Percentiles rank a stretch among this genome's conserved stretches.
phyloP scores from a whole-genome alignment of 2,113 vertebrate genomes.

The Bubo bubo region DNA sequence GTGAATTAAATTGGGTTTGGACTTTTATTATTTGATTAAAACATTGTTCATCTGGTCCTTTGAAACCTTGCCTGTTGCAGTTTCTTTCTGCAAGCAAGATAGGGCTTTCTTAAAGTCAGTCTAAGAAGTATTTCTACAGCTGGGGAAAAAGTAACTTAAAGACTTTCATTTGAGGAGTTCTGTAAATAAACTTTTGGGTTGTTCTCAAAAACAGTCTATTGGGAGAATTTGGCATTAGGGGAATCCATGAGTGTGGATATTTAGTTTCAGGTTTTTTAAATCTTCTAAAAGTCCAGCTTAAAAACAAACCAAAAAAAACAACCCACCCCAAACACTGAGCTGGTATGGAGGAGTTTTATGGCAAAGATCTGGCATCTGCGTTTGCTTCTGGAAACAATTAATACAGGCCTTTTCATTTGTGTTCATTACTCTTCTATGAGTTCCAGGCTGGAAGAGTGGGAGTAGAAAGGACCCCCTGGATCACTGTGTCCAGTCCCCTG shows the following conservation, averaged over 20 bases:
- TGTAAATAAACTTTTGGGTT: not conserved
- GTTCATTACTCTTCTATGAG: not conserved
- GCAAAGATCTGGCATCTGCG: not conserved
- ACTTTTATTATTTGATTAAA: not conserved
- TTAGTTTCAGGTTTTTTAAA: not conserved
- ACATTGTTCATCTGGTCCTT: not conserved
- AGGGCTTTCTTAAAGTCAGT: not conserved
- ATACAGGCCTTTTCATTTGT: not conserved
- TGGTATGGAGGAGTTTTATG: not conserved
- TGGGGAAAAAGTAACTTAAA: not conserved
- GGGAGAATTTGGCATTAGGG: not conserved
- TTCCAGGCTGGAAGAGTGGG: not conserved
- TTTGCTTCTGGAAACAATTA: not conserved
- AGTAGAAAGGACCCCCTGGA: not conserved
- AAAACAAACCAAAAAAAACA: not conserved
- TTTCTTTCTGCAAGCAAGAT: not conserved
- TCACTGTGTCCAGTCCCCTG: not conserved
- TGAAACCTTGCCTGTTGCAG: not conserved
- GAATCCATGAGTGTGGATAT: not conserved
- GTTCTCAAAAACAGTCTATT: not conserved
- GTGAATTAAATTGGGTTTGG: not conserved
- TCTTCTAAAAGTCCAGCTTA: not conserved
- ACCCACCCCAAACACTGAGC: not conserved
- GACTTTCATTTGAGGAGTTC: not conserved
- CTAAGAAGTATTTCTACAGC: not conserved